Evolutionary conservation across 92 coral and sea anemone genomes (phyloP), one percentile per base, ranked within the genome.

Genomic region (Phenganax stokvisi): DNA sequence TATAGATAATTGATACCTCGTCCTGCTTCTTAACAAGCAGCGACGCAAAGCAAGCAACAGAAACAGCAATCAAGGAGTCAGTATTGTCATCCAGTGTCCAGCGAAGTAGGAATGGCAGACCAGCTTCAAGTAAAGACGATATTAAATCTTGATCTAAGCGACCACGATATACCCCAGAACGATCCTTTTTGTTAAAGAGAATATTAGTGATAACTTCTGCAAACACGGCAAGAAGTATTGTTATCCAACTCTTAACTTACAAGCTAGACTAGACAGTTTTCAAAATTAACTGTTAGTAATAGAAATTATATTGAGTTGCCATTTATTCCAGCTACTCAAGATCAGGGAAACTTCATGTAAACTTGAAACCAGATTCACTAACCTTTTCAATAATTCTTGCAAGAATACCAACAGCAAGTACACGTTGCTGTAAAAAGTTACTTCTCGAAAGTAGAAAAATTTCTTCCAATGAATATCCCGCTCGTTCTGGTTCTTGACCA

Each of bases 391-490:
- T 83, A 65, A 96, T 89, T 72, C 89, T 92, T n/a, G 96, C 90
- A 81, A 96, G 78, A 12, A 90, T 89, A 85, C 92, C 93, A 66
- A 96, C 75, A 28, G 97, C 99, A 57, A 96, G 85, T 80, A 96
- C 92, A 20, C 99, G 91, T 87, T 96, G 99, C 71, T 92, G 99
- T 60, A 92, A 78, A 76, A 96, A 92, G 74, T 88, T 96, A 87
- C 99, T 96, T 85, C 99, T 90, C 29, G 99, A 89, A 37, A 96
- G 82, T 56, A 96, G 56, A 69, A 89, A 90, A 55, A 96, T 78
- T 75, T 96, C 99, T 71, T 96, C 99, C 1, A 96, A 89, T 9
- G 92, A 90, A 69, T 96, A 96, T 20, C 99, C 99, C 0, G 99
- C 90, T 66, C 92, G 84, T 54, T 83, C 90, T 10, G 99, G 96